Base-by-base conservation (phyloP, 2,797 vertebrate genomes). In the Rhincodon typus region DNA sequence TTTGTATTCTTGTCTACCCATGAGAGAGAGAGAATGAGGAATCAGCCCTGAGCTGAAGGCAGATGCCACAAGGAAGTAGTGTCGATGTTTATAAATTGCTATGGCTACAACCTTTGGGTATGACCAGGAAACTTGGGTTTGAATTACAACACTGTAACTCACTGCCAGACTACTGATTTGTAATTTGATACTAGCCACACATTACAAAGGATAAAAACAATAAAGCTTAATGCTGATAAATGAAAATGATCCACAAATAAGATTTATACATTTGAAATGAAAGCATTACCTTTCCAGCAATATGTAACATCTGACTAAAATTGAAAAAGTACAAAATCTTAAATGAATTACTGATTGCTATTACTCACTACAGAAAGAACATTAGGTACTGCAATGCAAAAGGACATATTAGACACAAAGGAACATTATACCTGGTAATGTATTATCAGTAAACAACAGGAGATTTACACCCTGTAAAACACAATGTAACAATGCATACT, bases 201-300 rank as follows among this genome's bases (percentile, higher is more conserved):
- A 93, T 38, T 67, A 67, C 57, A 93, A 93, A 93, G 67, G 38
- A 93, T 38, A 67, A 93, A 91, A 93, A 67, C 90, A 93, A 93
- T 93, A 93, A 67, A 66, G 62, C 57, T 93, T 93, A n/a, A 67
- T 67, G 62, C 23, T 93, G 90, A 93, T 93, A 93, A 93, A 93
- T 93, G 57, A 67, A 93, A 93, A 93, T 93, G 34, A 93, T 67
- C 66, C 57, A n/a, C 62, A 93, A 93, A 93, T n/a, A 67, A 38
- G 90, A 67, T 93, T 93, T 93, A 66, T 62, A 66, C 90, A 23
- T 42, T 38, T 42, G n/a, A 67, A 93, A 93, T 38, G n/a, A 93
- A 67, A 23, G 62, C 57, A 67, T 93, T 93, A 93, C 17, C 57
- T 66, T 93, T 42, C 19, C 34, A 42, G 90, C 62, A 93, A 67